These are phyloP conservation scores for Cololabis saira DNA, from an alignment of 2,113 vertebrate genomes.

Conservation along the genomic window DNA sequence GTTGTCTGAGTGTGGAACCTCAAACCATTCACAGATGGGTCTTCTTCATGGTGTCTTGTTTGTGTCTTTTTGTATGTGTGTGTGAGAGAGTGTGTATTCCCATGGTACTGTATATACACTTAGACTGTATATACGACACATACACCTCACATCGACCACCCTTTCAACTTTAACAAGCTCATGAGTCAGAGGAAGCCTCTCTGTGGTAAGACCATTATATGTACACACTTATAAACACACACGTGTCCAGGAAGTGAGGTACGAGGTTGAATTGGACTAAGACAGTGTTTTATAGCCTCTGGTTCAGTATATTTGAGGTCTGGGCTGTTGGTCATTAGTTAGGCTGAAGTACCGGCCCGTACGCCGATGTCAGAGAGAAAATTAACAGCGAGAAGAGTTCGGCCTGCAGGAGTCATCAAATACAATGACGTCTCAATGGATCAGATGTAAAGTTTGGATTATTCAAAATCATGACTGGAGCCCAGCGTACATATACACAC, in stretches of 20 bases:
- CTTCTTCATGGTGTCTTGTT: slow-evolving; percentile 59
- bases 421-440: background rate
- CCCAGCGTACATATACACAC: background rate
- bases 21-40: slow-evolving; percentile 35
- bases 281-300: slow-evolving; percentile 40
- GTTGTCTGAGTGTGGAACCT: slow-evolving; percentile 36
- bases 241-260: slow-evolving; percentile 14
- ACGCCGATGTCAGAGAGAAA: slow-evolving; percentile 34
- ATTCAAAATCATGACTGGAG: background rate
- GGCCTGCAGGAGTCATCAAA: slow-evolving; percentile 18
- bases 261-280: slow-evolving; percentile 39
- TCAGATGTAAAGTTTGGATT: background rate
- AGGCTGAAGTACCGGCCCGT: slow-evolving; percentile 32
- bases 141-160: slow-evolving; percentile 72
- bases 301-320: slow-evolving; percentile 36
- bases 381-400: slow-evolving; percentile 30
- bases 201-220: slow-evolving; percentile 30
- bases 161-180: slow-evolving; percentile 39
- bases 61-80: slow-evolving; percentile 40
- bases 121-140: slow-evolving; percentile 79
- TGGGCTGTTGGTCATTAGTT: slow-evolving; percentile 53
- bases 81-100: slow-evolving; percentile 56
- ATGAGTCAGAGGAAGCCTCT: slow-evolving; percentile 30
- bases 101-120: slow-evolving; percentile 79
- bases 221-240: slow-evolving; percentile 1